phyloP scores from a whole-genome alignment of 2,113 vertebrate genomes.

The Xenopus borealis region DNA sequence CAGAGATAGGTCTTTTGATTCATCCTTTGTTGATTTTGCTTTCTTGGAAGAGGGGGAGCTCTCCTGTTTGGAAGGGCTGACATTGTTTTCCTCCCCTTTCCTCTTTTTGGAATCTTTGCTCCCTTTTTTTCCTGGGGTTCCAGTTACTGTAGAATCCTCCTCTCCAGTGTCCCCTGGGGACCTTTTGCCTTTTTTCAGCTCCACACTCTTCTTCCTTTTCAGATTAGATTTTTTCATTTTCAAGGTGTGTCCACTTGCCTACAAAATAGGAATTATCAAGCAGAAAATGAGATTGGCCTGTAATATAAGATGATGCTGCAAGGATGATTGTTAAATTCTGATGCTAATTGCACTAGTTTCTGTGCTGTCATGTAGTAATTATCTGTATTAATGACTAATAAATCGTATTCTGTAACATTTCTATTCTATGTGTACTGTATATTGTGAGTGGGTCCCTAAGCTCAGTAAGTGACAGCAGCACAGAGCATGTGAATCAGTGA shows the following conservation, averaged over 20 bases:
- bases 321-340: too few species aligned
- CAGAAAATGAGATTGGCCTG: too few species aligned
- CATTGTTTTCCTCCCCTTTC: conserved; percentile 79
- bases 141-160: conserved; percentile 68
- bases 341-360: too few species aligned
- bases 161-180: conserved; percentile 75
- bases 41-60: conserved; percentile 78
- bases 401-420: too few species aligned
- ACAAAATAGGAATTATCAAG: conserved; percentile 39
- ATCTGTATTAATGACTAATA: too few species aligned
- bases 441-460: too few species aligned
- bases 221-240: conserved; percentile 82
- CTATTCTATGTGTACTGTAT: too few species aligned
- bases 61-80: conserved; percentile 75
- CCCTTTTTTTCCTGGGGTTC: conserved; percentile 81
- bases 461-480: too few species aligned
- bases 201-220: conserved; percentile 79
- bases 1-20: conserved; percentile 77
- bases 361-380: too few species aligned
- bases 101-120: conserved; percentile 83
- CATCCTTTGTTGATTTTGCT: conserved; percentile 82
- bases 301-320: too few species aligned
- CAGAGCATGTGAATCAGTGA: too few species aligned
- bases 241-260: conserved; percentile 91
- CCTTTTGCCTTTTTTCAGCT: conserved; percentile 85